Conservation (phyloP, 2,888 invertebrate genomes). For the Unio delphinus region DNA sequence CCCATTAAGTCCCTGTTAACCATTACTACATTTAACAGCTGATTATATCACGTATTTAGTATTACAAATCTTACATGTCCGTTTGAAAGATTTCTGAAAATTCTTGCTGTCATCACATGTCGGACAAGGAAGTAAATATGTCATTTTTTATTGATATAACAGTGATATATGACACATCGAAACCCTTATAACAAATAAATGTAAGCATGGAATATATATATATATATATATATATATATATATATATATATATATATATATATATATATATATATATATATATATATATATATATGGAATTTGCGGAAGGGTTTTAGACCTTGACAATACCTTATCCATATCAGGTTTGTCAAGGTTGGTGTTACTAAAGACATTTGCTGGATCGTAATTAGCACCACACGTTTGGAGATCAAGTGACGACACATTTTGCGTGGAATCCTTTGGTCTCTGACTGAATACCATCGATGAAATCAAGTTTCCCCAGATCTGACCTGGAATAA, state of each 20-base stretch:
- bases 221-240: neutral
- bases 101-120: no score
- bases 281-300: neutral
- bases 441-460: constrained; percentile 1
- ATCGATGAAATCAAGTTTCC: constrained; percentile 82
- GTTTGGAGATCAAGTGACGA: constrained; percentile 7
- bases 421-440: constrained; percentile 7
- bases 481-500: constrained; percentile 81
- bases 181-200: neutral
- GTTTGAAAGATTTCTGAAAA: no score
- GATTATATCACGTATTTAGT: no score
- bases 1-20: no score
- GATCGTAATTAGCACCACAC: constrained; percentile 71
- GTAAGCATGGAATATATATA: neutral
- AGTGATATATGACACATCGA: neutral
- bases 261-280: neutral
- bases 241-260: neutral
- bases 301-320: neutral
- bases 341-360: constrained; percentile 81
- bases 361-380: constrained; percentile 73
- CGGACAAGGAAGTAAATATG: no score
- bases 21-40: no score
- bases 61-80: no score
- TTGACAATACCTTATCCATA: constrained; percentile 70
- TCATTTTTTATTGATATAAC: neutral